Conservation (phyloP, 1,140 invertebrate species). For the Drosophila subobscura region DNA sequence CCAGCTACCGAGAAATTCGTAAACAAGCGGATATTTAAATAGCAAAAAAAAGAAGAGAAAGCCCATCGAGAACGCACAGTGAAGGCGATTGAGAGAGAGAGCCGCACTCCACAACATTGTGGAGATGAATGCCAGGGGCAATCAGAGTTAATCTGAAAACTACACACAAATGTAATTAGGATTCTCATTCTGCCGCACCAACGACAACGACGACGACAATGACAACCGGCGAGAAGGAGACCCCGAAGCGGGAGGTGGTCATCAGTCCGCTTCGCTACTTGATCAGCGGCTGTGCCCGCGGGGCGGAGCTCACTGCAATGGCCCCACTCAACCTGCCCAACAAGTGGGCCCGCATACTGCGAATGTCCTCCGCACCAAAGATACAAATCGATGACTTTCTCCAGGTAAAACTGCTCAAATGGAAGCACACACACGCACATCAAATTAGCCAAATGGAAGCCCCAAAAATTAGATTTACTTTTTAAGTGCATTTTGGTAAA, state of each 20-base stretch:
- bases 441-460: constrained; percentile 6
- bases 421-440: constrained; percentile 5
- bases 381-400: constrained; percentile 84
- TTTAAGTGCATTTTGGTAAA: not conserved
- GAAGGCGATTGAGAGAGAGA: too few species aligned
- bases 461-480: constrained; percentile 32
- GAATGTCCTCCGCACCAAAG: constrained; percentile 82
- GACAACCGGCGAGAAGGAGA: constrained; percentile 39
- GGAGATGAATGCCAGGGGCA: constrained; percentile 2
- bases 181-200: not conserved
- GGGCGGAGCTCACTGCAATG: constrained; percentile 69
- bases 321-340: constrained; percentile 84
- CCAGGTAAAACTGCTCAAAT: constrained; percentile 76
- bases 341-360: constrained; percentile 86
- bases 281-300: constrained; percentile 67
- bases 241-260: constrained; percentile 65
- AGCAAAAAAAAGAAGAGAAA: too few species aligned
- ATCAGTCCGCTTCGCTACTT: constrained; percentile 67
- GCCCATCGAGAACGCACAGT: too few species aligned
- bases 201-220: constrained; percentile 31
- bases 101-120: too few species aligned
- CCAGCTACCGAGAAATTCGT: too few species aligned
- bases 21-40: too few species aligned
- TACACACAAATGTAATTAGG: constrained; percentile 52
- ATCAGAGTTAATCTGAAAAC: constrained; percentile 29